These are phyloP conservation scores for Baronia brevicornis DNA, from an alignment of 2,888 invertebrate species.

Conservation along the genomic window DNA sequence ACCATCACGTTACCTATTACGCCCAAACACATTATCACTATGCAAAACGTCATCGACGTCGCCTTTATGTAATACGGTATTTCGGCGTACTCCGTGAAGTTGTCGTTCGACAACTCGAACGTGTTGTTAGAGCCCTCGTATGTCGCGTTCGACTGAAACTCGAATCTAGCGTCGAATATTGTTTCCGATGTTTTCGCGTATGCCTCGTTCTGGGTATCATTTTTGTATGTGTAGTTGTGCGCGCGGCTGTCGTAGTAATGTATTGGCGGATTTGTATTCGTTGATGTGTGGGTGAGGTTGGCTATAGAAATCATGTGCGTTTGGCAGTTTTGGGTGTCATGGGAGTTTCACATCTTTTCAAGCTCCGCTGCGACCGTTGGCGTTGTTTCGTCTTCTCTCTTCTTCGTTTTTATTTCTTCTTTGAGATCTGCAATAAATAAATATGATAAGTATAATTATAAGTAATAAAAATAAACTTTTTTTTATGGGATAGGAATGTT, in stretches of 20 bases:
- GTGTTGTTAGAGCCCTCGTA: conserved; percentile 36
- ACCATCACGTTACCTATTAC: conserved; percentile 95
- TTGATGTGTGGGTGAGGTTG: conserved; percentile 48
- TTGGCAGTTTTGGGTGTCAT: conserved; percentile 31
- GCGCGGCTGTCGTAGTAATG: conserved; percentile 30
- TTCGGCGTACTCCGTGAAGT: conserved; percentile 69
- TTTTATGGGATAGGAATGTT: too few species aligned
- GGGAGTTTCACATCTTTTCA: conserved; percentile 47
- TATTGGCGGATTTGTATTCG: conserved; percentile 35
- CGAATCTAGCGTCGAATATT: conserved; percentile 24
- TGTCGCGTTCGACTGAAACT: conserved; percentile 24
- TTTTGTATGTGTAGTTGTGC: conserved; percentile 35
- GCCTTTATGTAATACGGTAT: conserved; percentile 91
- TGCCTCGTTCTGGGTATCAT: conserved; percentile 30
- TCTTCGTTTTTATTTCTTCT: neutral
- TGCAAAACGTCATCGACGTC: conserved; percentile 91
- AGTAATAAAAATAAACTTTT: neutral
- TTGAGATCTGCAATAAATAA: conserved; percentile 20
- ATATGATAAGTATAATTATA: neutral
- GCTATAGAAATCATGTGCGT: conserved; percentile 67
- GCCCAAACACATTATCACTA: conserved; percentile 91
- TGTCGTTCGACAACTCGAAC: conserved; percentile 40
- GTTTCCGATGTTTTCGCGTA: conserved; percentile 22
- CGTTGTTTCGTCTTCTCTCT: conserved; percentile 12
- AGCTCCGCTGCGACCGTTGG: conserved; percentile 8